Conservation (phyloP, 2,797 vertebrate genomes). For the Meriones psammophilus region DNA sequence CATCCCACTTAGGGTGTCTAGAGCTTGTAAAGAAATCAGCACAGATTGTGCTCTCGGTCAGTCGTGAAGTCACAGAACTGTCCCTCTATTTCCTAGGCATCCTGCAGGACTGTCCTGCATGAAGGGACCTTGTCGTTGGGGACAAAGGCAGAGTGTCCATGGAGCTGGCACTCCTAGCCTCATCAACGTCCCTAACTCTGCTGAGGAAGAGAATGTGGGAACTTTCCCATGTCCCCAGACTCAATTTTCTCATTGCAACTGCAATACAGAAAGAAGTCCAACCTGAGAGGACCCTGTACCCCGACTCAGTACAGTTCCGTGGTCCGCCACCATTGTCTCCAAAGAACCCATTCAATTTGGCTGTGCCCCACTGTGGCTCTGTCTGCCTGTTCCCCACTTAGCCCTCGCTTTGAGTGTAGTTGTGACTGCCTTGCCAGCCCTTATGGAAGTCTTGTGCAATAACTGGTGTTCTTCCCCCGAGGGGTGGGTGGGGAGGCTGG, state of each 20-base stretch:
- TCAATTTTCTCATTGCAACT: neutral
- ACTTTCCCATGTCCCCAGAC: accelerated
- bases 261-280: neutral
- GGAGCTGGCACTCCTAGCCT: neutral
- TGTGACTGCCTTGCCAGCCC: neutral
- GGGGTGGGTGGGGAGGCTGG: neutral
- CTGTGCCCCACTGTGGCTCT: neutral
- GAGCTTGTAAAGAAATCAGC: neutral
- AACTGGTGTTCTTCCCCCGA: neutral
- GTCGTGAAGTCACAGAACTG: neutral
- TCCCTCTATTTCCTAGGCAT: no score
- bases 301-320: neutral
- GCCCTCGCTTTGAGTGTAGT: neutral
- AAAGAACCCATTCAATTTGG: neutral
- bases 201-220: neutral
- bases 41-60: neutral
- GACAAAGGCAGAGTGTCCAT: no score
- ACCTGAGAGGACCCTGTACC: neutral
- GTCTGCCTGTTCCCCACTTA: neutral
- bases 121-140: neutral
- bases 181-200: neutral
- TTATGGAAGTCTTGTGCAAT: no score
- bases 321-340: neutral
- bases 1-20: neutral
- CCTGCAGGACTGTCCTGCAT: neutral